phyloP scores from a whole-genome alignment of 2,113 vertebrate genomes.

The Conger conger region DNA sequence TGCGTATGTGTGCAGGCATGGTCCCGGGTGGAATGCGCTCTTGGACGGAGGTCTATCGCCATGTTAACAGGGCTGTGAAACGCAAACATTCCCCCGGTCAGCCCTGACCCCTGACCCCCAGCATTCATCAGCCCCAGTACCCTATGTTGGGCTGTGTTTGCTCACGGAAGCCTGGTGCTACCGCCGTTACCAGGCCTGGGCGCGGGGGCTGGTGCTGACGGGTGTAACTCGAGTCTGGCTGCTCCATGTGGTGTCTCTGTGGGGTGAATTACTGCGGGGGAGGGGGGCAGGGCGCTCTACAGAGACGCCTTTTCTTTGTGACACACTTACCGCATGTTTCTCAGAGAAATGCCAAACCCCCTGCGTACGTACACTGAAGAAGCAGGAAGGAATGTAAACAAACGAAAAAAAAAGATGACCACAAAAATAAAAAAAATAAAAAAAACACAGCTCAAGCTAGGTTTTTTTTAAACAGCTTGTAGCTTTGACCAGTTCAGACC shows the following conservation, averaged over 20 bases:
- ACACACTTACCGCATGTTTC: neutral
- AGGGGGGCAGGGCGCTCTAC: no score
- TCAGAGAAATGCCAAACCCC: neutral
- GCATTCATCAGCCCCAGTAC: neutral
- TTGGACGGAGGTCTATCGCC: neutral
- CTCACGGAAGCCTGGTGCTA: neutral
- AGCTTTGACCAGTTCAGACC: no score
- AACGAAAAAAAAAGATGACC: no score
- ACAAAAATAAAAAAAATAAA: no score
- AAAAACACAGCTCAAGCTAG: no score
- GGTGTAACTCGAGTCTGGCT: neutral
- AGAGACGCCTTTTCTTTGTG: neutral
- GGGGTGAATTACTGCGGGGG: neutral
- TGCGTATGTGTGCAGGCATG: neutral
- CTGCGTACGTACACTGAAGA: no score
- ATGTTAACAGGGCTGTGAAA: slow-evolving; percentile 8
- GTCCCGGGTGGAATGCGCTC: no score
- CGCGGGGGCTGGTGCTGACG: no score
- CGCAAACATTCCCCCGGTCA: neutral
- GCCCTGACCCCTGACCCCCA: neutral
- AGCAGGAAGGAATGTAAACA: no score
- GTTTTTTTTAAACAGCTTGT: no score
- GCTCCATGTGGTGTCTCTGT: neutral
- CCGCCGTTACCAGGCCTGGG: neutral
- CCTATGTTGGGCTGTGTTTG: neutral